Conservation (phyloP, 2,888 invertebrate genomes). For the Ypsolopha scabrella region DNA sequence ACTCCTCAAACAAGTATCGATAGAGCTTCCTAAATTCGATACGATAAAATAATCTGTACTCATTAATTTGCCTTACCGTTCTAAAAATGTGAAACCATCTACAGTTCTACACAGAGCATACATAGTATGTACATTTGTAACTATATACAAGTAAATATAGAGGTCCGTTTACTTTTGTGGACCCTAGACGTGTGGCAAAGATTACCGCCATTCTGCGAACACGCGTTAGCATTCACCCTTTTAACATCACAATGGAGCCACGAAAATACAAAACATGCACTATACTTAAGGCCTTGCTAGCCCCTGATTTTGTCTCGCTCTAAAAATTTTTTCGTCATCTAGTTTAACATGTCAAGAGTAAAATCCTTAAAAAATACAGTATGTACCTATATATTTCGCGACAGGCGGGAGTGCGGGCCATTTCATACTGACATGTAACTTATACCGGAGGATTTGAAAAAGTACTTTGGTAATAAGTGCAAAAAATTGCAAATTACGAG, state of each 20-base stretch:
- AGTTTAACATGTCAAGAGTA: no score
- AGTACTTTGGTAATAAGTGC: no score
- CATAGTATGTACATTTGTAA: slow-evolving; percentile 62
- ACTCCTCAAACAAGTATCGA: no score
- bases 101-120: slow-evolving; percentile 60
- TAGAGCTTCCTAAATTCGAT: neutral
- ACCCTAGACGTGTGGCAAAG: neutral
- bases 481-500: no score
- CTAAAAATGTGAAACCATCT: slow-evolving; percentile 56
- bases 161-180: slow-evolving; percentile 18
- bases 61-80: slow-evolving; percentile 40
- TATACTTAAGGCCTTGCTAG: no score
- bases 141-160: slow-evolving; percentile 57
- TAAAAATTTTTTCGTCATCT: no score
- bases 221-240: neutral
- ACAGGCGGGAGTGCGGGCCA: no score
- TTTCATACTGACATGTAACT: no score
- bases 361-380: no score
- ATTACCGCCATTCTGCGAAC: neutral
- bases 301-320: no score
- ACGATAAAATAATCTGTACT: slow-evolving; percentile 27
- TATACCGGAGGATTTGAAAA: no score
- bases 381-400: no score
- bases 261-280: neutral
- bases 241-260: neutral